Evolutionary conservation across 2,113 vertebrate genomes (phyloP), one percentile per base, ranked within the genome.

Genomic region (Salminus brasiliensis): DNA sequence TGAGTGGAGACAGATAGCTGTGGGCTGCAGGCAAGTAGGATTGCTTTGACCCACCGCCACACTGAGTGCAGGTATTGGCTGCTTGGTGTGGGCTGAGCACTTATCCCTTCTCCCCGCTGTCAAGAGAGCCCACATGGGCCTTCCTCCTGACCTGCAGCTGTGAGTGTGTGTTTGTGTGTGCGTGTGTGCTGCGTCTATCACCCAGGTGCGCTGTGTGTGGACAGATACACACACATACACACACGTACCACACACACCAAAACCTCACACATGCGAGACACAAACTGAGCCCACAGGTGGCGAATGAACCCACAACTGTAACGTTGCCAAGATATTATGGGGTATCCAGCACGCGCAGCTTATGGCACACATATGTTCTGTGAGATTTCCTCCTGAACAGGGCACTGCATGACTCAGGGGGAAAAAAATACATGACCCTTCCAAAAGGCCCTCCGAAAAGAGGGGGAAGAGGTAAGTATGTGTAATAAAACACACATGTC

Each of bases 301-400:
- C 13, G 18, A 78, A 57, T 49, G 73, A 80, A 74, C 69, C 63
- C 55, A 41, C 41, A 63, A 81, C 78, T 81, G 82, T 78, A 73
- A 25, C 55, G 29, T 60, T 81, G 78, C 82, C 82, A 84, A 78
- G 82, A 84, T 81, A 78, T 78, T 73, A 81, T 81, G 65, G 73
- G 79, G 71, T 65, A 78, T 84, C 70, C 79, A 66, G 74, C 69
- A 23, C 30, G 55, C 53, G 67, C 59, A 68, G 79, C 74, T 76
- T 84, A 84, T 84, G 83, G 70, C 68, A 67, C 49, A 47, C 83
- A 84, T 78, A 84, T 84, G 83, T 84, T 84, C 65, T 41, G 62
- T 72, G 67, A 81, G 82, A 77, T 70, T 81, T 74, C 43, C 74
- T 78, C 41, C 76, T 69, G 25, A 84, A 74, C 41, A 34, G 65